Evolutionary conservation across 2,888 invertebrate species (phyloP).

Genomic region (Agriopis leucophaearia): DNA sequence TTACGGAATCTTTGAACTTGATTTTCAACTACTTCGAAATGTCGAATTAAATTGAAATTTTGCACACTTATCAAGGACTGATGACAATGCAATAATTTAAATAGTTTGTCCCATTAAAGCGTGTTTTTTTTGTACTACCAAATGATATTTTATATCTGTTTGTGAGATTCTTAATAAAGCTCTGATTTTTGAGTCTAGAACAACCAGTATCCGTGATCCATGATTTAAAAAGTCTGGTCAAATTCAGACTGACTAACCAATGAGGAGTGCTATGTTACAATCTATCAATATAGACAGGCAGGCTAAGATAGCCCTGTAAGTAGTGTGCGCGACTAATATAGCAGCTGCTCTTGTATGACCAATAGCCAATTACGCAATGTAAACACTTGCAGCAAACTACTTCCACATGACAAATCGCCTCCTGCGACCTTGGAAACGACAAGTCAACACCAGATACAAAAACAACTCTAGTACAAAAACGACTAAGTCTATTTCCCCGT

Average conservation of each 20-base stretch:
- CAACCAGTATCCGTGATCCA: background rate
- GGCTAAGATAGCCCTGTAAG: background rate
- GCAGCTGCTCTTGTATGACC: conserved; percentile 20
- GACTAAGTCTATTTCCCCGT: conserved; percentile 51
- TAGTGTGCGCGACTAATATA: conserved; percentile 41
- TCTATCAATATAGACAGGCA: conserved; percentile 3
- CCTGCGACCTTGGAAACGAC: conserved; percentile 65
- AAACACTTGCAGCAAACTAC: conserved; percentile 56
- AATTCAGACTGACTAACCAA: conserved; percentile 7
- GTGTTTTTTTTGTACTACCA: too few species aligned
- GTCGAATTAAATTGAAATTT: too few species aligned
- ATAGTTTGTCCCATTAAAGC: too few species aligned
- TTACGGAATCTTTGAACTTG: too few species aligned
- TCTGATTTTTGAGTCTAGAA: background rate
- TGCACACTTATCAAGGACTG: too few species aligned
- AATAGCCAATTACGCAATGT: conserved; percentile 52
- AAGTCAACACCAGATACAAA: conserved; percentile 48
- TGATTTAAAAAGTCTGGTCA: background rate
- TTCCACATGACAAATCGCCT: conserved; percentile 60
- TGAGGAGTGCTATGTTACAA: background rate
- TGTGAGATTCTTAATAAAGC: too few species aligned
- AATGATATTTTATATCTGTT: too few species aligned
- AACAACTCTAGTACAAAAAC: conserved; percentile 58
- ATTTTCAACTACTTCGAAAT: too few species aligned
- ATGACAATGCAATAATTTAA: too few species aligned